Conservation (phyloP, 2,113 vertebrate species). For the Cnemophilus loriae region DNA sequence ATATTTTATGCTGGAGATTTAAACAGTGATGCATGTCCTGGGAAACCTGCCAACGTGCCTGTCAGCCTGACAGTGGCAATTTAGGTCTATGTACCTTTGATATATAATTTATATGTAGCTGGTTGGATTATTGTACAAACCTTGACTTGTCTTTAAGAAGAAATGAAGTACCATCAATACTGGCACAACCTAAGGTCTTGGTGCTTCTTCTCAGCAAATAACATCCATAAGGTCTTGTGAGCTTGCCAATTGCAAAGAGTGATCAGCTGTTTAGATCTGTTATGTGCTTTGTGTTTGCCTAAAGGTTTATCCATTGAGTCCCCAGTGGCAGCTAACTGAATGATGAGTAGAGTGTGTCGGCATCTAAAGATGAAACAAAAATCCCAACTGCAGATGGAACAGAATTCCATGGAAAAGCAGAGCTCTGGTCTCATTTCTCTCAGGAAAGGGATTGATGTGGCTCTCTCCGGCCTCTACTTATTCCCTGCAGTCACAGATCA, state of each 20-base stretch:
- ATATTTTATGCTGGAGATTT: constrained; percentile 4
- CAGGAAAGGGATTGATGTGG: not conserved
- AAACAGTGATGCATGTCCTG: constrained; percentile 9
- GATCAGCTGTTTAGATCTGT: not conserved
- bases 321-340: not conserved
- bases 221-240: not conserved
- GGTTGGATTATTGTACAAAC: constrained; percentile 36
- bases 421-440: not conserved
- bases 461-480: not conserved
- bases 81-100: constrained; percentile 29
- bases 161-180: constrained; percentile 30
- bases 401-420: not conserved
- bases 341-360: not conserved
- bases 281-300: not conserved
- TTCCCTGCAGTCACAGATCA: not conserved
- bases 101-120: constrained; percentile 44
- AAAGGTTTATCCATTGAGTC: not conserved
- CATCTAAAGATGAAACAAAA: not conserved
- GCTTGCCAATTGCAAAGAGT: not conserved
- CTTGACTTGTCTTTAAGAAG: constrained; percentile 27
- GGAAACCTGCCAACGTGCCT: constrained; percentile 32
- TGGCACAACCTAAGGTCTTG: constrained; percentile 11
- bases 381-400: accelerated
- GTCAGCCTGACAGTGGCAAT: constrained; percentile 50
- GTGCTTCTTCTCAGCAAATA: constrained; percentile 28